Evolutionary conservation across 2,113 vertebrate genomes (phyloP), one percentile per base, ranked within the genome.

Genomic region (Corydoras sp.): DNA sequence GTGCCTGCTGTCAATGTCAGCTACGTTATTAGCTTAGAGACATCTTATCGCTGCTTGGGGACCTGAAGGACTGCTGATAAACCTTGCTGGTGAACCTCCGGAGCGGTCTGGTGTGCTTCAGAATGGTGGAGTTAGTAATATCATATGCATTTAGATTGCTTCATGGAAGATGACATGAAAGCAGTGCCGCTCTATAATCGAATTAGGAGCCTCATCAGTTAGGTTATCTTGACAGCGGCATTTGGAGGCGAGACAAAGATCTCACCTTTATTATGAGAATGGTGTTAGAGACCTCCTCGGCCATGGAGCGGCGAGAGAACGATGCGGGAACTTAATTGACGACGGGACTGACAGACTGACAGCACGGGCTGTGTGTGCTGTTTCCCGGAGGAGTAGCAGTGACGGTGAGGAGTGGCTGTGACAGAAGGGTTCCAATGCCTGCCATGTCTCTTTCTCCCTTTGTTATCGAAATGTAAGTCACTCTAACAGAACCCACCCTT

Each of bases 321-420:
- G 60, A 48, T 72, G 15, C 62, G 58, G 12, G 63, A 54, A 78
- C 43, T 66, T 61, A 75, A 81, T 81, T 84, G 85, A 82, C 78
- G 75, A 83, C 71, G 68, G 59, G 76, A 80, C 69, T 76, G 81
- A 81, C 79, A 80, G 82, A 43, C 35, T 43, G 35, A 43, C 35
- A 43, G 4, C 35, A 43, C 7, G 35, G 4, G 35, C 35, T 8
- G 35, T 43, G 4, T 43, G 35, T 43, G 35, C 35, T 43, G 35
- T 43, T 43, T 43, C 2, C 35, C 35, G 7, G 35, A 43, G 35
- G 35, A 43, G 35, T 8, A 43, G 4, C 35, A 43, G 35, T 43
- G 7, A 43, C 4, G 35, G 35, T 24, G 18, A 43, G 4, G 4
- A 43, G 4, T 8, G 35, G 35, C 35, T 43, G 35, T 43, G 35